Evolutionary conservation across 2,888 invertebrate genomes (phyloP).

Genomic region (Sphaerophoria rueppellii): DNA sequence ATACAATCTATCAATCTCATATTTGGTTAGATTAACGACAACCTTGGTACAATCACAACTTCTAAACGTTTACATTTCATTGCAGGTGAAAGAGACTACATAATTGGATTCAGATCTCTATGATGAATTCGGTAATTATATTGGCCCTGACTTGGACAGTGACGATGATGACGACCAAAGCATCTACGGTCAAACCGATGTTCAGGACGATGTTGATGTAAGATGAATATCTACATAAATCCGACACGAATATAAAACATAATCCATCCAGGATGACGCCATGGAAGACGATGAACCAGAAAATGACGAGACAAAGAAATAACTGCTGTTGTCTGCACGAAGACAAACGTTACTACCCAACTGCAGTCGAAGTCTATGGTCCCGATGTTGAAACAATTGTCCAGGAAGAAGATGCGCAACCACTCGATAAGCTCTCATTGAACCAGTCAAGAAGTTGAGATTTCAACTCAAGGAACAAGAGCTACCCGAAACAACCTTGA

Average conservation of each 20-base stretch:
- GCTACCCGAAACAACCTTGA: conserved; percentile 95
- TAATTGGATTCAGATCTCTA: conserved; percentile 99
- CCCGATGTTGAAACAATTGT: conserved; percentile 99
- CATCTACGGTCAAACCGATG: conserved; percentile 89
- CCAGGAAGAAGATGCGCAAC: conserved; percentile 99
- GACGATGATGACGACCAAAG: conserved; percentile 94
- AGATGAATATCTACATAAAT: conserved; percentile 74
- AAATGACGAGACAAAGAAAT: conserved; percentile 89
- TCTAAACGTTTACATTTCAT: conserved; percentile 47
- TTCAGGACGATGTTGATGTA: conserved; percentile 88
- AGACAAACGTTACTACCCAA: conserved; percentile 98
- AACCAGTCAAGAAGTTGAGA: conserved; percentile 96
- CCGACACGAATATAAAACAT: background rate
- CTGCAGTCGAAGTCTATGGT: conserved; percentile 94
- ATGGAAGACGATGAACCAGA: conserved; percentile 89
- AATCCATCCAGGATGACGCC: conserved; percentile 83
- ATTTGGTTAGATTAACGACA: conserved; percentile 53
- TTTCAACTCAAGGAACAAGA: conserved; percentile 97
- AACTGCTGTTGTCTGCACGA: conserved; percentile 98
- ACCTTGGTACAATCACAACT: conserved; percentile 9
- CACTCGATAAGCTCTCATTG: conserved; percentile 94
- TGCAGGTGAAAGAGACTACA: background rate
- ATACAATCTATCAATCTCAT: background rate
- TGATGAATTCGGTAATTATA: conserved; percentile 99
- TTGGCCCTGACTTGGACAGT: conserved; percentile 98